Conservation (phyloP, 2,113 vertebrate genomes). For the Pseudorasbora parva region DNA sequence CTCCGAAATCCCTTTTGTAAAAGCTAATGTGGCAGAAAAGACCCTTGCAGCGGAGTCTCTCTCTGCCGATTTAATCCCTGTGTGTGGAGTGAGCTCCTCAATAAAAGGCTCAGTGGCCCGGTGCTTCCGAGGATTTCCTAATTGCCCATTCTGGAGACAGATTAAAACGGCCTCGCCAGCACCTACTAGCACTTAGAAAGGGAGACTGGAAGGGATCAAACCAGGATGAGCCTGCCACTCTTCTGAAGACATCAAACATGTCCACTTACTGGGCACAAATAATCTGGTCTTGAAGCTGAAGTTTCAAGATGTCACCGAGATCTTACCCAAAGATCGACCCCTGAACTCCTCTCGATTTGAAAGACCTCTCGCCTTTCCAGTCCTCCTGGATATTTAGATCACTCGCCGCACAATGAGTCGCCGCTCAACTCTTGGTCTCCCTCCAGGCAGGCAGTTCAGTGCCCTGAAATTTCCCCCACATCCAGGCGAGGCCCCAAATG, state of each 20-base stretch:
- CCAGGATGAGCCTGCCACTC: not conserved
- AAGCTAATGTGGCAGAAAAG: conserved; percentile 71
- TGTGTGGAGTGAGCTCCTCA: conserved; percentile 53
- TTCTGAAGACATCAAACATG: not conserved
- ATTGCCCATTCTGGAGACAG: conserved; percentile 61
- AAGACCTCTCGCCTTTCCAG: conserved; percentile 1
- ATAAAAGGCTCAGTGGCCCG: conserved; percentile 59
- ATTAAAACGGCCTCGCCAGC: conserved; percentile 52
- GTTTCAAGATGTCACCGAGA: not conserved
- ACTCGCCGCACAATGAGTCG: not conserved
- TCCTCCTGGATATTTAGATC: conserved; percentile 19
- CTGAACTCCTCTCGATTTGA: not conserved
- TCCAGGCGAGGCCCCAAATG: conserved; percentile 30
- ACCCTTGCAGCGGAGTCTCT: conserved; percentile 62
- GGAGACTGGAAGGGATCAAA: conserved; percentile 6
- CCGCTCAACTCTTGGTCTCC: conserved; percentile 17
- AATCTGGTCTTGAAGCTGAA: not conserved
- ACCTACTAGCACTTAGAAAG: conserved; percentile 26
- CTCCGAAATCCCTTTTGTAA: conserved; percentile 65
- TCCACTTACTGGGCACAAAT: conserved; percentile 3
- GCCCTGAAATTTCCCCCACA: conserved; percentile 23
- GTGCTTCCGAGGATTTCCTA: conserved; percentile 62
- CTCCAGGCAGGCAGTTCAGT: conserved; percentile 15
- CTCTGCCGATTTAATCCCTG: conserved; percentile 60
- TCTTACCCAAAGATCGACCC: not conserved